phyloP scores from a whole-genome alignment of 2,888 invertebrate species.

The Trachelus stipa region DNA sequence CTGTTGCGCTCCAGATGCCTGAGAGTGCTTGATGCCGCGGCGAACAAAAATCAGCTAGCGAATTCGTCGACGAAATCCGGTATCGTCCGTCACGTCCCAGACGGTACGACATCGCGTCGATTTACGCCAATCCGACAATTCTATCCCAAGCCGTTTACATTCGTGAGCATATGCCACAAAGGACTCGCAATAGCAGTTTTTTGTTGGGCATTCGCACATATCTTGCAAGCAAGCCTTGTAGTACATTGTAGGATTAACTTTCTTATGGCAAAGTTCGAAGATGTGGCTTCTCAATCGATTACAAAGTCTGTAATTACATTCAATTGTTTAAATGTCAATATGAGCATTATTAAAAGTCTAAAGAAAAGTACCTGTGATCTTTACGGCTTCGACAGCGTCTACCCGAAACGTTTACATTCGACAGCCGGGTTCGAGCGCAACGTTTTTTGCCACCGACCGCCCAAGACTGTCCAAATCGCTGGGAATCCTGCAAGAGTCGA shows the following conservation, averaged over 20 bases:
- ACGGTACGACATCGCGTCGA: slow-evolving; percentile 75
- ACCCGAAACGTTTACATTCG: slow-evolving; percentile 61
- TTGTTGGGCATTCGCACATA: slow-evolving; percentile 87
- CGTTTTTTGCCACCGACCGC: slow-evolving; percentile 84
- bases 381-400: slow-evolving; percentile 60
- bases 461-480: slow-evolving; percentile 89
- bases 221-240: slow-evolving; percentile 88
- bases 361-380: slow-evolving; percentile 56
- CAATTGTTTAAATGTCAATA: background rate
- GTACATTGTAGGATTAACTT: slow-evolving; percentile 84
- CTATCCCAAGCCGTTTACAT: slow-evolving; percentile 82
- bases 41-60: slow-evolving; percentile 22
- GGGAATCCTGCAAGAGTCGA: slow-evolving; percentile 74
- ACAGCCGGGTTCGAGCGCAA: slow-evolving; percentile 71
- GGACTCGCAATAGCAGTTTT: slow-evolving; percentile 89
- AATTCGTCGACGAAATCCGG: slow-evolving; percentile 34
- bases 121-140: slow-evolving; percentile 78
- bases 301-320: slow-evolving; percentile 61
- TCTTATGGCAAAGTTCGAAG: slow-evolving; percentile 83
- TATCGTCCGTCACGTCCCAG: slow-evolving; percentile 50
- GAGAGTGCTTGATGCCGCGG: slow-evolving; percentile 8
- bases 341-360: background rate
- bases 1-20: slow-evolving; percentile 6
- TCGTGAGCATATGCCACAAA: slow-evolving; percentile 90
- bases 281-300: slow-evolving; percentile 69